Evolutionary conservation across 2,113 vertebrate genomes (phyloP).

Genomic region (Bufo bufo): DNA sequence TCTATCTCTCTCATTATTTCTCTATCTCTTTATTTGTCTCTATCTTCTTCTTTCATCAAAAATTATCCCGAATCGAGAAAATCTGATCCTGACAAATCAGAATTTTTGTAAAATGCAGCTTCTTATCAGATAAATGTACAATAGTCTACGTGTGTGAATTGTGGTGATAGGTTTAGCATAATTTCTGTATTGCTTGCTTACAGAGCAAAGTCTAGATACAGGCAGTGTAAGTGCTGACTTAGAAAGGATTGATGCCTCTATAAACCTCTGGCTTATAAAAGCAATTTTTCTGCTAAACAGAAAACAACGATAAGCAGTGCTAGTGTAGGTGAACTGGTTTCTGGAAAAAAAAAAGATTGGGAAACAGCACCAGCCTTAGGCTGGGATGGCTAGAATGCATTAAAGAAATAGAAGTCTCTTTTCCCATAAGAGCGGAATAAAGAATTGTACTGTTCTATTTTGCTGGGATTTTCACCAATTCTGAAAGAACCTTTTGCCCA

Average conservation of each 20-base stretch:
- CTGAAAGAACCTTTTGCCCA: conserved; percentile 57
- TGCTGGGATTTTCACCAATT: conserved; percentile 57
- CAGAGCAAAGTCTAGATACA: conserved; percentile 49
- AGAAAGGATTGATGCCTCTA: conserved; percentile 57
- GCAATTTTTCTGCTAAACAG: conserved; percentile 60
- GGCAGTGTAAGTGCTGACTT: conserved; percentile 45
- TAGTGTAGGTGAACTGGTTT: conserved; percentile 59
- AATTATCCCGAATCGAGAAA: too few relatives aligned
- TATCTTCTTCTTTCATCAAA: too few relatives aligned
- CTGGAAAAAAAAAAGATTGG: conserved; percentile 52
- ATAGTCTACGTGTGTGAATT: conserved; percentile 49
- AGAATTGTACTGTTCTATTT: conserved; percentile 58
- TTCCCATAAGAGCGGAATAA: conserved; percentile 58
- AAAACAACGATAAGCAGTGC: conserved; percentile 58
- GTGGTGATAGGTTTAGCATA: conserved; percentile 52
- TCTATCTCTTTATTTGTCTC: too few relatives aligned
- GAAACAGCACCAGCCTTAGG: conserved; percentile 56
- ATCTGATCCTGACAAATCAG: too few relatives aligned
- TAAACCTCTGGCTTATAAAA: conserved; percentile 59
- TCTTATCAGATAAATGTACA: conserved; percentile 39
- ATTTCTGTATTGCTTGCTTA: conserved; percentile 56
- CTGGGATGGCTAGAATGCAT: conserved; percentile 54
- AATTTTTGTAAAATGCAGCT: background rate
- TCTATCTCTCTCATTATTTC: too few relatives aligned
- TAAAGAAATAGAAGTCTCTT: conserved; percentile 53